Evolutionary conservation across 2,797 vertebrate genomes (phyloP).

Genomic region (Streptopelia turtur): DNA sequence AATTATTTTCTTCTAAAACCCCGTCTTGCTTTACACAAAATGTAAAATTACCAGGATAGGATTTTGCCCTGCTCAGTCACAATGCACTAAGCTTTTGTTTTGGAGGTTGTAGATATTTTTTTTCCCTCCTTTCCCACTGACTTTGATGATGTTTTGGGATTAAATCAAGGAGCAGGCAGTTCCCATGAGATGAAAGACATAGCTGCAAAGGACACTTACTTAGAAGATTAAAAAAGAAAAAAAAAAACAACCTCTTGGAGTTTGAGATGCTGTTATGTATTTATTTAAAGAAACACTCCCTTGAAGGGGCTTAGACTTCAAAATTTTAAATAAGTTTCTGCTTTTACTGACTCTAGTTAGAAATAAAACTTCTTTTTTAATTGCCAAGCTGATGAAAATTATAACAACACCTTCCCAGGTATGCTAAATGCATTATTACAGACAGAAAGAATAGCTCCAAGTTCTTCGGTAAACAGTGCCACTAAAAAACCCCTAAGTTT

Average conservation of each 20-base stretch:
- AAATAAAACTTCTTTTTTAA: background rate
- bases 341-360: background rate
- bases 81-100: conserved; percentile 27
- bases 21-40: background rate
- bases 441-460: background rate
- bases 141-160: conserved; percentile 54
- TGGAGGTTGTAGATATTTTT: background rate
- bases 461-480: background rate
- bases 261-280: conserved; percentile 8
- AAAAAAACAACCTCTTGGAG: background rate
- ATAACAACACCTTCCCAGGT: background rate
- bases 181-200: conserved; percentile 64
- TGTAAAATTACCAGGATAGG: background rate
- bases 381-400: background rate
- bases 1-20: background rate
- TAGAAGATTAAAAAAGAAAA: conserved; percentile 14
- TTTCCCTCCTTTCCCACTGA: background rate
- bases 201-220: conserved; percentile 40
- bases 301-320: background rate
- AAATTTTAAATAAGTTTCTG: background rate
- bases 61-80: background rate
- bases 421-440: background rate
- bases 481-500: background rate
- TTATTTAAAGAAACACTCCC: conserved; percentile 38
- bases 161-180: conserved; percentile 48